Evolutionary conservation across 1,140 invertebrate genomes (phyloP).

Genomic region (Mylabris phalerata): DNA sequence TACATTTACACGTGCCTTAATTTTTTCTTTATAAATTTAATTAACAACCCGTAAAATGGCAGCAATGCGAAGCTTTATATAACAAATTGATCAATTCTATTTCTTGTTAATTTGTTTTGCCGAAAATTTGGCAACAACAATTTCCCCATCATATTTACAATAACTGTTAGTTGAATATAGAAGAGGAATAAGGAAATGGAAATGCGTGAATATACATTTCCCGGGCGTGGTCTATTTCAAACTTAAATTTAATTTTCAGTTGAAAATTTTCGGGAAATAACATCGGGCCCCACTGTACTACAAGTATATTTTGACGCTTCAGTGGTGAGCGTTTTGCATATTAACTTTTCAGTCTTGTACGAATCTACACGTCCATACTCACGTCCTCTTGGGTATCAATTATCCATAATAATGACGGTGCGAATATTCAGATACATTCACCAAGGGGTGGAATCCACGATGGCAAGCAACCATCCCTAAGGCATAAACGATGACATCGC

Average conservation of each 20-base stretch:
- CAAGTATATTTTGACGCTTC: not conserved
- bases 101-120: too few relatives aligned
- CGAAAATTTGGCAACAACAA: too few relatives aligned
- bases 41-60: too few relatives aligned
- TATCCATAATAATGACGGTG: conserved; percentile 18
- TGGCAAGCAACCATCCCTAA: conserved; percentile 19
- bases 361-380: too few relatives aligned
- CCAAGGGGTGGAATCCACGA: conserved; percentile 22
- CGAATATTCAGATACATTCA: conserved; percentile 17
- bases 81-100: too few relatives aligned
- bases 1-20: too few relatives aligned
- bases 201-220: conserved; percentile 16
- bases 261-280: conserved; percentile 12
- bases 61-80: too few relatives aligned
- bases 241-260: conserved; percentile 12
- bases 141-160: too few relatives aligned
- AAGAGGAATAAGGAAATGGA: conserved; percentile 5
- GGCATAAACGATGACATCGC: not conserved
- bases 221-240: conserved; percentile 8
- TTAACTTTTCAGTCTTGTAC: conserved; percentile 10
- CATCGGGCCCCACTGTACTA: not conserved
- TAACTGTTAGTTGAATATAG: too few relatives aligned
- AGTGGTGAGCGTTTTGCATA: not conserved
- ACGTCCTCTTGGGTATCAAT: conserved; percentile 14
- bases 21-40: too few relatives aligned